Evolutionary conservation across 2,797 vertebrate species (phyloP), one percentile per base, ranked within the genome.

Genomic region (Tokudaia tokunoshimensis): DNA sequence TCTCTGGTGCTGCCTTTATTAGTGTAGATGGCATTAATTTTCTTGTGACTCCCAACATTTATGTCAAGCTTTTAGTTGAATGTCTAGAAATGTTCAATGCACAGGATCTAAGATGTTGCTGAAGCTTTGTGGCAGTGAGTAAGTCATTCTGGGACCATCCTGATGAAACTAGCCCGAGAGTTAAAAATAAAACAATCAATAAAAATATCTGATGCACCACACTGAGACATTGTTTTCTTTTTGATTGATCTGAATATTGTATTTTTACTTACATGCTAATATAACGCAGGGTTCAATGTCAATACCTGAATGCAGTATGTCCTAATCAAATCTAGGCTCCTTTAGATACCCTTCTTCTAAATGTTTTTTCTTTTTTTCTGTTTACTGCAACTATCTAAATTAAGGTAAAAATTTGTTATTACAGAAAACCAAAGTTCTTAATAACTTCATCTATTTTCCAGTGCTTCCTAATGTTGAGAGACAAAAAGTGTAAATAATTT

Each of bases 11-110:
- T 34, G 59, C 44, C 82, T 92, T 88, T 80, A 79, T n/a, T 12
- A 94, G 29, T 89, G 14, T 19, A 97, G 93, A 92, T 90, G 9
- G 3, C 41, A 94, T 89, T 91, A 81, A 95, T 88, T 96, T 94
- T 95, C 82, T 83, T 93, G 26, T 70, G 88, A 94, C 24, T 72
- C 37, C 7, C 76, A 79, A 59, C 4, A 97, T 4, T 88, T 59
- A 31, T 34, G 6, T 76, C 63, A 78, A 90, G 20, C 65, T 96
- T 94, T 34, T 81, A 92, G 76, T 4, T 70, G 88, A 97, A 93
- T 15, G 72, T 52, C 44, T 31, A 94, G 92, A 96, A 17, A 55
- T 80, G 57, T 9, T 83, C 55, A 89, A 34, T 13, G 11, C 61
- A 61, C 1, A 82, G 22, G n/a, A 57, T n/a, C 92, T 3, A 50